These are phyloP conservation scores for Tretioscincus oriximinensis DNA, from an alignment of 2,113 vertebrate genomes.

Conservation along the genomic window DNA sequence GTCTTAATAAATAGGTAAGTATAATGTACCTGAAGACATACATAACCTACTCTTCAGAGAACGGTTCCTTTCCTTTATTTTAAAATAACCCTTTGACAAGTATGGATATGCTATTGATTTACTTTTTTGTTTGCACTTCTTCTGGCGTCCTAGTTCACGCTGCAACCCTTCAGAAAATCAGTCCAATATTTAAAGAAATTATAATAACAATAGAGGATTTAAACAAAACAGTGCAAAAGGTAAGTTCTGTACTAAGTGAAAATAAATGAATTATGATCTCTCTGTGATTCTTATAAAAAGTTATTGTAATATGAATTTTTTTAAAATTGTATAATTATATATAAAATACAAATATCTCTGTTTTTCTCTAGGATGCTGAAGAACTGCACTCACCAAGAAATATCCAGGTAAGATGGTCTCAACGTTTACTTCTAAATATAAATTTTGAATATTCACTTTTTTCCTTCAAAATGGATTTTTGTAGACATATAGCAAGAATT, in stretches of 20 bases:
- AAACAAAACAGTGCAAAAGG: conserved; percentile 48
- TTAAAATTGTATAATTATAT: no score
- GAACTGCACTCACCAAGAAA: conserved; percentile 68
- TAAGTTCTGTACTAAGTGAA: neutral
- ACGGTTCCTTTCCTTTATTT: conserved; percentile 55
- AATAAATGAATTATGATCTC: conserved; percentile 21
- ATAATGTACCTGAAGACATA: conserved; percentile 70
- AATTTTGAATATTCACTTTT: conserved; percentile 26
- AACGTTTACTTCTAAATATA: conserved; percentile 44
- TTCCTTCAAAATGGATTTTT: conserved; percentile 5
- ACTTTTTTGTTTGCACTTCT: conserved; percentile 62
- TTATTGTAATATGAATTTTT: neutral
- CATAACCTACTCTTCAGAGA: conserved; percentile 64
- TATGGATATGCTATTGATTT: conserved; percentile 68
- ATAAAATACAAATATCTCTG: conserved; percentile 33
- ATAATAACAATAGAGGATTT: neutral
- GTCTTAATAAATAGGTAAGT: conserved; percentile 92
- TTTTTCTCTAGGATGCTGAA: conserved; percentile 68
- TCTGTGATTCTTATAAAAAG: conserved; percentile 3
- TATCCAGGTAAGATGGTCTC: conserved; percentile 68
- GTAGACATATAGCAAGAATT: neutral
- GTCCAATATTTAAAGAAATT: neutral
- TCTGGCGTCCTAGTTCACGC: conserved; percentile 35
- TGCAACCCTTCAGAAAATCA: neutral
- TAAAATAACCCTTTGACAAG: conserved; percentile 36